Evolutionary conservation across 1,140 invertebrate genomes (phyloP), one percentile per base, ranked within the genome.

Genomic region (Arion vulgaris): DNA sequence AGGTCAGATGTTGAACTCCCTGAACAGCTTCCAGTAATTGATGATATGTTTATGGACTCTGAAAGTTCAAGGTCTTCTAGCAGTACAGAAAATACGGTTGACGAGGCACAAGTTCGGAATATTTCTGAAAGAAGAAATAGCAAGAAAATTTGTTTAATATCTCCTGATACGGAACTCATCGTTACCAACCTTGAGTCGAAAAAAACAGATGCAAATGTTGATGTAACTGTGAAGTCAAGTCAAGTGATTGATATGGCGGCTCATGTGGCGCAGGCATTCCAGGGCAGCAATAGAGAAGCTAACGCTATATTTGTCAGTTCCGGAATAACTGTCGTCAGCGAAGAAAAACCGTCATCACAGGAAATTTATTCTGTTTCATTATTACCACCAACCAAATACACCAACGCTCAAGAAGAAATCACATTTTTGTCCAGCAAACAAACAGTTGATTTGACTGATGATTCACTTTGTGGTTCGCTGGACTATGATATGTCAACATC

Each of bases 1-100:
- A 87, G 94, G 39, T 69, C 74, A 38, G 81, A 88, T 74, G 38
- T 93, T 1, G 85, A 87, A 28, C 86, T 73, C 51, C 87, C 88
- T 23, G 83, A 81, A 15, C 77, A 83, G 45, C 85, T 90, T 23
- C 90, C 90, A 11, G 82, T 89, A 32, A 34, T 84, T 19, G 84
- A 86, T 13, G 84, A 86, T 23, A 79, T 72, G 38, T 36, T 78
- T 71, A 39, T 72, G 41, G 32, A 71, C 0, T 4, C 5, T 17
- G 74, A 76, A 17, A 53, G 53, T 53, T 76, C 74, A 76, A 53
- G 32, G 23, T 73, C 71, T 9, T 19, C 38, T 13, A 41, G 28
- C 62, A 32, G n/a, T 28, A 32, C 19, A 2, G 62, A 32, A 9
- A 66, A 7, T 17, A 11, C 28, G 32, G 62, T 23, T 66, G 62